Evolutionary conservation across 2,888 invertebrate genomes (phyloP), one percentile per base, ranked within the genome.

Genomic region (Pristionchus mayeri): DNA sequence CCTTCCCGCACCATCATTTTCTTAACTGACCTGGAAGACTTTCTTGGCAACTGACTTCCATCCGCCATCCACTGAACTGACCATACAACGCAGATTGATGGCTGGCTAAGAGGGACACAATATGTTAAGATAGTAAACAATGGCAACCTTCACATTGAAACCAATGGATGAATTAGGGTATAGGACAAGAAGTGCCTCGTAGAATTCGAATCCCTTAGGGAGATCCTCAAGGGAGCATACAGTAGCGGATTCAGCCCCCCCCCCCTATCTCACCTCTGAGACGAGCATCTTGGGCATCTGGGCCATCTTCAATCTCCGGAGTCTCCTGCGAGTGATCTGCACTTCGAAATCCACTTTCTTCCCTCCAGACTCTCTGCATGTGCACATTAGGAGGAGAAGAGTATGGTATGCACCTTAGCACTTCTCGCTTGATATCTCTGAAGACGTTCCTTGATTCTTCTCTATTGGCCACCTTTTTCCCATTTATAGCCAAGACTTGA

Each of bases 21-120:
- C n/a, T n/a, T n/a, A 71, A 40, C 71, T 40, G 40, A 71, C 71
- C 37, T 40, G 37, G 40, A 71, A 71, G n/a, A 71, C 40, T n/a
- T 71, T 71, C 71, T 71, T 71, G n/a, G 71, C 71, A n/a, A 71
- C 71, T 24, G 71, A 71, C 18, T 71, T 71, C 71, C 71, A 71
- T 71, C 71, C 71, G n/a, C 71, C 71, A 24, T 71, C 71, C 40
- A 71, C 71, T 71, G 71, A 71, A 44, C 71, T 71, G 40, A 71
- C 71, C 71, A 71, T 71, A 30, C 71, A 71, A 37, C 71, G 71
- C 21, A 40, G 71, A 71, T 71, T 71, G 40, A 71, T 40, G 7
- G 71, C 40, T 13, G 71, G 71, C 71, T 71, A 40, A 71, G 71
- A 71, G 24, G 54, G 40, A 40, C n/a, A n/a, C n/a, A n/a, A n/a